These are phyloP conservation scores for Scaptomyza montana DNA, from an alignment of 1,140 invertebrate genomes.

Conservation along the genomic window DNA sequence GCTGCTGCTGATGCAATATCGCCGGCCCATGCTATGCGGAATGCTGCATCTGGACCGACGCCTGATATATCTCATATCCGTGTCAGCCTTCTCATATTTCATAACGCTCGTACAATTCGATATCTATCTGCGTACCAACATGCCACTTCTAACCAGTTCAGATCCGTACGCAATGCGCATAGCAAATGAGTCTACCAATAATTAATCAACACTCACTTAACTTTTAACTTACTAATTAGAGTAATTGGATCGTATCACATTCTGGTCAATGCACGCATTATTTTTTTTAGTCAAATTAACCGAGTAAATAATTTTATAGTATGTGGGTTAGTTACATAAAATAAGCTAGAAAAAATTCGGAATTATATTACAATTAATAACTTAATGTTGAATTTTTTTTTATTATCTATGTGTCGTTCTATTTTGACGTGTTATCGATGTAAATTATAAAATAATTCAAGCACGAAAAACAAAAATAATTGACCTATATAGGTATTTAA, in stretches of 20 bases:
- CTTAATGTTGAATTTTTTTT: too few relatives aligned
- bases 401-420: too few relatives aligned
- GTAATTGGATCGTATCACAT: slow-evolving; percentile 16
- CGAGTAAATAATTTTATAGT: too few relatives aligned
- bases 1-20: slow-evolving; percentile 46
- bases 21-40: slow-evolving; percentile 58
- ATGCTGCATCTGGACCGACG: slow-evolving; percentile 67
- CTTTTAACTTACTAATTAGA: not conserved
- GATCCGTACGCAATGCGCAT: not conserved
- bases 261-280: not conserved
- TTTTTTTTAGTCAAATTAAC: not conserved
- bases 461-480: too few relatives aligned
- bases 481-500: too few relatives aligned
- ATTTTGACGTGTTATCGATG: too few relatives aligned
- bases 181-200: not conserved
- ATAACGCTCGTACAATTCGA: slow-evolving; percentile 80
- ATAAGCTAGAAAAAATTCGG: too few relatives aligned
- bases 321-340: too few relatives aligned
- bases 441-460: too few relatives aligned
- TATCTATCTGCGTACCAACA: slow-evolving; percentile 53
- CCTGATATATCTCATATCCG: slow-evolving; percentile 66
- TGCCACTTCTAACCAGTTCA: not conserved
- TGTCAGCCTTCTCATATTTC: slow-evolving; percentile 71
- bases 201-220: slow-evolving; percentile 1
- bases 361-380: too few relatives aligned